A percentile compares a stretch with the other conserved stretches of the same genome.
phyloP scores from a whole-genome alignment of 2,888 invertebrate species.

The Crossocerus cetratus region DNA sequence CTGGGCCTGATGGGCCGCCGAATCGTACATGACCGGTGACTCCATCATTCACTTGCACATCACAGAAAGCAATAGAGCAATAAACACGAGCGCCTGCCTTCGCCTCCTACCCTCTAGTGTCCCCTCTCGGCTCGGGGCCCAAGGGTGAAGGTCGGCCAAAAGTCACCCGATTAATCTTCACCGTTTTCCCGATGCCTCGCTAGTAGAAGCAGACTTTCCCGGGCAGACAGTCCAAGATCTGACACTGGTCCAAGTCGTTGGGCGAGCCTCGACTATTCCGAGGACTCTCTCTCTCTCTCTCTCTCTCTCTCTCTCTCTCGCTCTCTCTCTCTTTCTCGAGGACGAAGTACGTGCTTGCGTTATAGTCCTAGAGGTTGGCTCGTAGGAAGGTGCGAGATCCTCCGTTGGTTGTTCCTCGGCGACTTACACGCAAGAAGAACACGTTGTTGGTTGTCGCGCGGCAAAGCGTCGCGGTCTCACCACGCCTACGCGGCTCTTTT shows the following conservation, averaged over 20 bases:
- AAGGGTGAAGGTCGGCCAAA: no score
- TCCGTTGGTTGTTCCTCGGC: neutral
- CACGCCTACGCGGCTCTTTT: conserved; percentile 50
- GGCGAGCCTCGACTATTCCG: conserved; percentile 50
- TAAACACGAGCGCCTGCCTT: conserved; percentile 18
- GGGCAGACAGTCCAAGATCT: conserved; percentile 39
- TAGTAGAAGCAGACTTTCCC: conserved; percentile 29
- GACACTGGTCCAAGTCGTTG: conserved; percentile 58
- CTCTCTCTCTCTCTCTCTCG: no score
- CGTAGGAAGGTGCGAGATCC: neutral
- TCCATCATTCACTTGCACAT: conserved; percentile 81
- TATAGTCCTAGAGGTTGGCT: neutral
- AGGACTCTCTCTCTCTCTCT: no score
- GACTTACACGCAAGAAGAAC: conserved; percentile 13
- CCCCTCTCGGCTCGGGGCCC: neutral
- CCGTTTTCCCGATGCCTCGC: conserved; percentile 12
- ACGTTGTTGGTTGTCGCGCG: neutral
- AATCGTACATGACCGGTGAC: conserved; percentile 93
- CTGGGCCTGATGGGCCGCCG: conserved; percentile 78
- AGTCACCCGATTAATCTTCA: conserved; percentile 14
- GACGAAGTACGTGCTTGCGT: conserved; percentile 33
- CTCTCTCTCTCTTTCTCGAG: no score
- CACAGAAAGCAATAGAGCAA: conserved; percentile 52
- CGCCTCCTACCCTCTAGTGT: conserved; percentile 18
- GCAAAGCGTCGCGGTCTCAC: conserved; percentile 41